Base-by-base conservation (phyloP, 2,888 invertebrate genomes). In the Pyrrhia umbra region DNA sequence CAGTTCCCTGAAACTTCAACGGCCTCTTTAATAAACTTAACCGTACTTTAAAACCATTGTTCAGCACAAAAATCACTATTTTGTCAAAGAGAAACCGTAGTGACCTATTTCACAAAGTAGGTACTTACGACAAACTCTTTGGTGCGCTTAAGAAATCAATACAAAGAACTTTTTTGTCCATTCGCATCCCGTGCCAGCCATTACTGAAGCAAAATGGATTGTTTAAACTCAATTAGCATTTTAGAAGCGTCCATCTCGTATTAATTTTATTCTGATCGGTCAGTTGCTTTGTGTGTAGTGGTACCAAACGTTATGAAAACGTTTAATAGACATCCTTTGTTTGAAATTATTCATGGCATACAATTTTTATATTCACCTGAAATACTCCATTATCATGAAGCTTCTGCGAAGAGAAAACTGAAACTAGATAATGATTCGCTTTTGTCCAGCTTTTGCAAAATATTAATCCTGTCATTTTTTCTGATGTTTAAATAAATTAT, bases 161-260 rank as follows among this genome's bases (percentile, higher is more conserved):
- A 77, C 59, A 78, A 55, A 61, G 46, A 73, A 72, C 47, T 66
- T 83, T 80, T 78, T 73, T 72, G 63, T 77, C 79, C 68, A 64
- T 71, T 81, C 78, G 72, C 69, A 62, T 77, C 75, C 64, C 79
- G 75, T 68, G 46, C 40, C 64, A 72, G 68, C 79, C 73, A 75
- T 75, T 80, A 74, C 63, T 59, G 49, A 67, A 67, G 63, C 45
- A 67, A 80, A 80, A 72, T 79, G 63, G 75, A 79, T 82, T 72
- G 67, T 73, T 71, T 66, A 63, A 79, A 76, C 76, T 69, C 66
- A 63, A 78, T 80, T 70, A 73, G 58, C 73, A 68, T 79, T 79
- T 82, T 68, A 69, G 61, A 67, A 74, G 73, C 68, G 47, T 60
- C 74, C 51, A 55, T 64, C 30, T 68, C 43, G 34, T 64, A 61